Conservation (phyloP, 2,888 invertebrate genomes). For the Digitonthophagus gazella region DNA sequence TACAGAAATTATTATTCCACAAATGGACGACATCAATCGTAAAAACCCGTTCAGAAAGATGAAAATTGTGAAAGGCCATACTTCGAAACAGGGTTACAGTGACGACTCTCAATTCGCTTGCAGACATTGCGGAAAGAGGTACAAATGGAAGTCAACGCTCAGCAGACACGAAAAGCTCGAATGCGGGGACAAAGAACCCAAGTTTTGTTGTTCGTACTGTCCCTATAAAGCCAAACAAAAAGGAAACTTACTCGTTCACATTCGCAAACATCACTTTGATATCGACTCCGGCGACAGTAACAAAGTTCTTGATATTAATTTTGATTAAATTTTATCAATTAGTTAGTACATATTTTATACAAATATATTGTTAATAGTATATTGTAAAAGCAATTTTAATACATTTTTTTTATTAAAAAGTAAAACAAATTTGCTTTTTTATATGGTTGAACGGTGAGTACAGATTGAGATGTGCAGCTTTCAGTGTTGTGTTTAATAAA, state of each 20-base stretch:
- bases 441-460: not conserved
- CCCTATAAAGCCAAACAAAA: slow-evolving; percentile 79
- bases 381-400: too few species aligned
- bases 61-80: slow-evolving; percentile 31
- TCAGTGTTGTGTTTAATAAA: not conserved
- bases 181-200: slow-evolving; percentile 77
- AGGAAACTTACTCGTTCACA: slow-evolving; percentile 79
- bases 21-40: slow-evolving; percentile 25
- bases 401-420: not conserved
- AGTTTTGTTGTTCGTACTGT: slow-evolving; percentile 80
- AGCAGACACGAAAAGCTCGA: slow-evolving; percentile 82
- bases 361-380: not conserved
- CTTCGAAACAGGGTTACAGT: slow-evolving; percentile 43
- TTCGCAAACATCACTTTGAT: slow-evolving; percentile 68
- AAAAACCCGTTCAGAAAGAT: slow-evolving; percentile 33
- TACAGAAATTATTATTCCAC: not conserved
- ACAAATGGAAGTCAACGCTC: slow-evolving; percentile 83
- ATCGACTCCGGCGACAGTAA: not conserved
- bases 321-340: not conserved
- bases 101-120: slow-evolving; percentile 64
- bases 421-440: not conserved
- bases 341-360: not conserved
- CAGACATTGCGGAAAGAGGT: slow-evolving; percentile 77
- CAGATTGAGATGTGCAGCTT: not conserved
- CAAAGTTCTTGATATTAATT: not conserved